phyloP scores from a whole-genome alignment of 2,113 vertebrate species.

The Cyphomyrus discorhynchus region DNA sequence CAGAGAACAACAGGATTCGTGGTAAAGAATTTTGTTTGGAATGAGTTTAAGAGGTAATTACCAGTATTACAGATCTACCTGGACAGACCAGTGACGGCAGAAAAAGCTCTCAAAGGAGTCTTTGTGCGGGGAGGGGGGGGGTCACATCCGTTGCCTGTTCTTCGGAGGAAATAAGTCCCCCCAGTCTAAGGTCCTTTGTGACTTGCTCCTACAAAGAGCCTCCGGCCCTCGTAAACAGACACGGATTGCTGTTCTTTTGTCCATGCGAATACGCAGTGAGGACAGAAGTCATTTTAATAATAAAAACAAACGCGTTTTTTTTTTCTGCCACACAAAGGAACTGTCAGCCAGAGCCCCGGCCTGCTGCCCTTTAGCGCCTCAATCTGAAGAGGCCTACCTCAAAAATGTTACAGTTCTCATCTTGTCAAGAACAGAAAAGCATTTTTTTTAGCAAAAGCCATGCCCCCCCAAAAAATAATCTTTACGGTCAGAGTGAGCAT shows the following conservation, averaged over 20 bases:
- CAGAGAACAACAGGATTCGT: background rate
- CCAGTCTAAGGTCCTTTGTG: background rate
- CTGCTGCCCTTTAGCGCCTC: background rate
- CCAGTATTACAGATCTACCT: background rate
- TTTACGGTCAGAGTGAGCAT: background rate
- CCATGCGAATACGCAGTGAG: background rate
- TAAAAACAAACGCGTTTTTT: background rate
- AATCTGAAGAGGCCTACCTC: background rate
- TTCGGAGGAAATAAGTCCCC: background rate
- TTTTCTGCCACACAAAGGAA: background rate
- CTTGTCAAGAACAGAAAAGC: background rate
- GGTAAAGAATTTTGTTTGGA: background rate
- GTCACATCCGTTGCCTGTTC: background rate
- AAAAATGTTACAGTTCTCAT: background rate
- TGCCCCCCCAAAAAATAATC: background rate
- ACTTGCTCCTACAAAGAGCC: background rate
- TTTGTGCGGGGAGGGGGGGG: background rate
- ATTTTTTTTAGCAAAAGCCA: background rate
- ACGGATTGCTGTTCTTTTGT: background rate
- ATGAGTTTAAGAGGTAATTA: background rate
- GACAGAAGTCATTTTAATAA: conserved; percentile 10
- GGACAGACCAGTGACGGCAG: background rate
- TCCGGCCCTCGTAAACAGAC: background rate
- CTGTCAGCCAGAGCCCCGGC: too few relatives aligned
- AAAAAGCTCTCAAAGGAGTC: background rate